These are phyloP conservation scores for Apotomis turbidana DNA, from an alignment of 2,888 invertebrate genomes.

Conservation along the genomic window DNA sequence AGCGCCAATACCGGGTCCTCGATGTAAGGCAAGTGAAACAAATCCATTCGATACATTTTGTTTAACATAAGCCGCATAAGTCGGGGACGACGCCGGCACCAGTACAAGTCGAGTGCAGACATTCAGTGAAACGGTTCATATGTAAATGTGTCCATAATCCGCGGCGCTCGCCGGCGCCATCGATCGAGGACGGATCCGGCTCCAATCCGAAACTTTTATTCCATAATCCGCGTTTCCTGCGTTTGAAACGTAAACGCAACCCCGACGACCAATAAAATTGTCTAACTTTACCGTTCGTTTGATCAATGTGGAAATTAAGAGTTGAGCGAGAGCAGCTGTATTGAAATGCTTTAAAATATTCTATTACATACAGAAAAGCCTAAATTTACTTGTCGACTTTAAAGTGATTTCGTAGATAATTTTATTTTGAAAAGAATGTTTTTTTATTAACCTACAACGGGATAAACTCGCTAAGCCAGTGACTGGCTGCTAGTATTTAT, in stretches of 20 bases:
- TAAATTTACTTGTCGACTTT: too few relatives aligned
- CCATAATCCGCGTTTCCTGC: constrained; percentile 42
- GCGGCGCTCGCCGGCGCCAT: constrained; percentile 66
- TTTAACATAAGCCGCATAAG: constrained; percentile 56
- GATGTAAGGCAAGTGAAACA: constrained; percentile 39
- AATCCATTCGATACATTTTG: constrained; percentile 42
- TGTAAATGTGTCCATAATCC: constrained; percentile 79
- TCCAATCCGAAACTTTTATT: constrained; percentile 65
- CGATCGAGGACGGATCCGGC: constrained; percentile 70
- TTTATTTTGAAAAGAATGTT: too few relatives aligned
- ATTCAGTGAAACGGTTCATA: constrained; percentile 78
- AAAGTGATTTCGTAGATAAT: too few relatives aligned
- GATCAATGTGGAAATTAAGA: constrained; percentile 28
- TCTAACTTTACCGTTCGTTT: constrained; percentile 36
- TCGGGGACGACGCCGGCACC: constrained; percentile 58
- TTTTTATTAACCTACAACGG: too few relatives aligned
- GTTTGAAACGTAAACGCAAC: constrained; percentile 35
- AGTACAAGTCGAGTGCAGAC: constrained; percentile 71
- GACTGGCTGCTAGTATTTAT: too few relatives aligned
- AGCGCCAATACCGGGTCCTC: constrained; percentile 14
- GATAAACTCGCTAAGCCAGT: too few relatives aligned
- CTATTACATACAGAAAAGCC: too few relatives aligned
- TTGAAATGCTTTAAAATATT: too few relatives aligned
- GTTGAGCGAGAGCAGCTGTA: too few relatives aligned
- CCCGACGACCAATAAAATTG: constrained; percentile 34